Evolutionary conservation across 2,888 invertebrate species (phyloP), one percentile per base, ranked within the genome.

Genomic region (Chloroclystis v-ata): DNA sequence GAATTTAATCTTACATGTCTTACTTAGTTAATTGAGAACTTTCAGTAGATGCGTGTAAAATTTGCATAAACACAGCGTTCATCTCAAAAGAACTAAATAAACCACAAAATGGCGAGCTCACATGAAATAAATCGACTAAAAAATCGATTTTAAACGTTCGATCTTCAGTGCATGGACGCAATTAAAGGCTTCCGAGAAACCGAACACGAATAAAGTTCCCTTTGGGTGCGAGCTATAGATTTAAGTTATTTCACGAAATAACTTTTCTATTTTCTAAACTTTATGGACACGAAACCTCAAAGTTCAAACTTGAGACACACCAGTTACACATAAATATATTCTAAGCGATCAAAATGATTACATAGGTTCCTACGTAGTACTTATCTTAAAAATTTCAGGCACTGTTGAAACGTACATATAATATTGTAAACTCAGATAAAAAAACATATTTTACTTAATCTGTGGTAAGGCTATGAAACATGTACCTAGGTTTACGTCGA

Each of bases 61-160:
- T 87, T 85, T 84, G 79, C 86, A 86, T 85, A 82, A 78, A 84
- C 85, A 84, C 78, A 79, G 61, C 77, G 74, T 81, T 75, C 70
- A 80, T 80, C 77, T 69, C 67, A 72, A 74, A 82, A 84, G 73
- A 79, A 82, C 67, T 72, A 74, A 82, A 85, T 75, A 79, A 82
- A 81, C 79, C 75, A 20, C 35, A 78, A 69, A 75, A 82, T 78
- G 74, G 12, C 40, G 56, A 65, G 72, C 80, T 70, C 83, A 76
- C 80, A 77, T 78, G 75, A 68, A 78, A 74, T 78, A 82, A 87
- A 84, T 80, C 75, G 83, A 84, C 78, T 78, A 85, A 87, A 69
- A 85, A 85, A 82, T 82, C 80, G 81, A 82, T 85, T 84, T 85
- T 82, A 83, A 86, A 75, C 82, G 82, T 84, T 83, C 85, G 85